Evolutionary conservation across 2,113 vertebrate genomes (phyloP).

Genomic region (Grammomys surdaster): DNA sequence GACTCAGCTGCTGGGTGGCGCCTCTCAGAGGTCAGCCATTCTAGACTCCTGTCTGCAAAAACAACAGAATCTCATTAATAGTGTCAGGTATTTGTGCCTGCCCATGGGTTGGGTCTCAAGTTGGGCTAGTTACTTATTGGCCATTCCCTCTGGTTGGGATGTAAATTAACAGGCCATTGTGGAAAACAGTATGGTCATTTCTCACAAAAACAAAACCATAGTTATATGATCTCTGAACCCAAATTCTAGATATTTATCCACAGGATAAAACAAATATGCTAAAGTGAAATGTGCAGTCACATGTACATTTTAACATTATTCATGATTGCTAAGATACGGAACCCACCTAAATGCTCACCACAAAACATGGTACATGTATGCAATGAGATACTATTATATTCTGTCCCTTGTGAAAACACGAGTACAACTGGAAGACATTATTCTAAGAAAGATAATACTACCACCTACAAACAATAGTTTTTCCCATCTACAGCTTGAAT

Average conservation of each 20-base stretch:
- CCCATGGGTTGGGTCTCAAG: too few species aligned
- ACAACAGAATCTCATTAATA: too few species aligned
- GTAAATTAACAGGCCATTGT: neutral
- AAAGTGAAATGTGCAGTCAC: neutral
- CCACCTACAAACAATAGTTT: neutral
- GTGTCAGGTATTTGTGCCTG: too few species aligned
- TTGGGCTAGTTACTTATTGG: too few species aligned
- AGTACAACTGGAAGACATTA: neutral
- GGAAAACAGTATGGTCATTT: neutral
- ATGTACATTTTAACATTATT: neutral
- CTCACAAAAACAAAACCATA: neutral
- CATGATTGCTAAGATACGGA: neutral
- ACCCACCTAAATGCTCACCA: neutral
- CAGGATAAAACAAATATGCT: neutral
- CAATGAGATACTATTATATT: neutral
- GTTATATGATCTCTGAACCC: neutral
- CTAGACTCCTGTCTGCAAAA: too few species aligned
- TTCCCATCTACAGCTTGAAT: neutral
- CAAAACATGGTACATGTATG: neutral
- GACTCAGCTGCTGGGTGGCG: too few species aligned
- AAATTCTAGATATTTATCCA: neutral
- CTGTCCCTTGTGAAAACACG: neutral
- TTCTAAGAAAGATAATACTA: neutral
- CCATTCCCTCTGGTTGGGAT: neutral
- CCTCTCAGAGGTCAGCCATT: too few species aligned